Conservation (phyloP, 1,140 invertebrate genomes). For the Drosophila orena region DNA sequence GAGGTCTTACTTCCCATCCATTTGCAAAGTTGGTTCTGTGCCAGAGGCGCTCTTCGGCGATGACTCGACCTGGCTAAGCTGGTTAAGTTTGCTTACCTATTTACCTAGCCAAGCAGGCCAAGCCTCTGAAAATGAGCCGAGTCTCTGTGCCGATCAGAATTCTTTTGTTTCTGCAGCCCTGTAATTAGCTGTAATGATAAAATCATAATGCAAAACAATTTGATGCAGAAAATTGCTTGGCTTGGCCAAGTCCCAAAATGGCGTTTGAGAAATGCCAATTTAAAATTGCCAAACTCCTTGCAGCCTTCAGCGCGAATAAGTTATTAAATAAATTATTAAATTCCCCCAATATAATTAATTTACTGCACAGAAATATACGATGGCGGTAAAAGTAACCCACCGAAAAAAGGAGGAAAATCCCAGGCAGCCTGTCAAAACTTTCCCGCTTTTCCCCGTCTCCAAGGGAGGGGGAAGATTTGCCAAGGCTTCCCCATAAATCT, state of each 20-base stretch:
- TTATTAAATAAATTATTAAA: not conserved
- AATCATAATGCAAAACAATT: slow-evolving; percentile 69
- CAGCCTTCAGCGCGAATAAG: not conserved
- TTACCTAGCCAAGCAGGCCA: slow-evolving; percentile 35
- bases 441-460: slow-evolving; percentile 14
- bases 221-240: slow-evolving; percentile 63
- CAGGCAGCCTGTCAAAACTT: slow-evolving; percentile 40
- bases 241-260: not conserved
- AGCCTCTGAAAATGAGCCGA: slow-evolving; percentile 13
- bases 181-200: slow-evolving; percentile 76
- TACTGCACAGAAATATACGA: slow-evolving; percentile 4
- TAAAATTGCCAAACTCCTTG: not conserved
- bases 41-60: slow-evolving; percentile 18
- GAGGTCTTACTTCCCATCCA: slow-evolving; percentile 26
- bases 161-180: slow-evolving; percentile 52
- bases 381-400: slow-evolving; percentile 31
- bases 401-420: slow-evolving; percentile 9
- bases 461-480: slow-evolving; percentile 19
- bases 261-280: not conserved
- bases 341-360: slow-evolving; percentile 13
- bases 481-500: slow-evolving; percentile 56
- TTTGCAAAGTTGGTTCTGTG: slow-evolving; percentile 29
- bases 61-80: slow-evolving; percentile 23
- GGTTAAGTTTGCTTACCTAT: slow-evolving; percentile 21
- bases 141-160: slow-evolving; percentile 26